Evolutionary conservation across 2,113 vertebrate genomes (phyloP), one percentile per base, ranked within the genome.

Genomic region (Misgurnus mizolepis): DNA sequence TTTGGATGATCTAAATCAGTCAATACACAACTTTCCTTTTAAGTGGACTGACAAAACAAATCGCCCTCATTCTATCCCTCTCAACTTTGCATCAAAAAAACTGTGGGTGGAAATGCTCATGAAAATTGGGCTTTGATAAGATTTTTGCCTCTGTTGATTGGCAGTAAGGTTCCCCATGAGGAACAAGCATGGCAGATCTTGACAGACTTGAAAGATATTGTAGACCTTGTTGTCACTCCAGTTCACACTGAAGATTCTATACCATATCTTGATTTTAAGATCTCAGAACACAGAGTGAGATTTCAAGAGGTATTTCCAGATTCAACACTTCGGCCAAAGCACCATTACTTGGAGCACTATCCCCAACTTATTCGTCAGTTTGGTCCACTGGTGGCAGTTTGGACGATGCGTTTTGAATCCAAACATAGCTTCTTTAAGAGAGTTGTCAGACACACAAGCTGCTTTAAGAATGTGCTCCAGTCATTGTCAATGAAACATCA

Each of bases 181-280:
- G 34, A 66, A 8, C 5, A 2, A 41, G 34, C 34, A 10, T 66
- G 62, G 62, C 22, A 40, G 27, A 15, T 66, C 3, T 14, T 66
- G 22, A 39, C 40, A 34, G 34, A 40, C 40, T 66, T 66, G 40
- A 66, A 41, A 66, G 62, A 66, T 22, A 65, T 65, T 6, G 62
- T 65, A 11, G 62, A 65, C 14, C 62, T 65, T 15, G 62, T 27
- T 39, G 62, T 40, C 40, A 34, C 34, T 10, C 62, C 22, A 5
- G 62, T 65, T 8, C 62, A 65, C 40, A 65, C 27, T 34, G 62
- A 65, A 15, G 62, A 65, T 40, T 65, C 62, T 34, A 65, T 65
- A 14, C 9, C 9, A 65, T 65, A 65, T 40, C 62, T 65, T 65
- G 22, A 40, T 5, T 40, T 18, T n/a, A 66, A 66, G 15, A 66